Evolutionary conservation across 2,888 invertebrate genomes (phyloP).

Genomic region (Cerceris rybyensis): DNA sequence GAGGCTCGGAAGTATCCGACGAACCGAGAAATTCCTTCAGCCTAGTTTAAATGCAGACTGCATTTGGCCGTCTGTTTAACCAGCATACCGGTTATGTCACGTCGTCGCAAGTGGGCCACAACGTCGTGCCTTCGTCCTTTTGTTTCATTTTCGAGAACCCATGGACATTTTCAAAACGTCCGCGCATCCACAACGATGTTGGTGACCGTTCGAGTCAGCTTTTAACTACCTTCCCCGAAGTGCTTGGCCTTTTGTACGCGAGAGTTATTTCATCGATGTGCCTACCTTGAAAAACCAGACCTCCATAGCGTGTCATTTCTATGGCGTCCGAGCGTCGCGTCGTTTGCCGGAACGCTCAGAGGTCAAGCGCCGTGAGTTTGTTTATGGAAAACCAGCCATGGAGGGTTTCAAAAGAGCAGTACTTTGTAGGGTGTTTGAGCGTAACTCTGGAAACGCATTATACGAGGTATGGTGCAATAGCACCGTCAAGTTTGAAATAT

Average conservation of each 20-base stretch:
- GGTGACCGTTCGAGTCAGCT: conserved; percentile 12
- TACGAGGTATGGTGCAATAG: too few species aligned
- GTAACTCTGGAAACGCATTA: too few species aligned
- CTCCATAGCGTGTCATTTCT: conserved; percentile 44
- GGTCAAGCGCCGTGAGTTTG: conserved; percentile 33
- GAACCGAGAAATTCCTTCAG: conserved; percentile 12
- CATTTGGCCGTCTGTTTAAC: conserved; percentile 34
- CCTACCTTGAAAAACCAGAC: conserved; percentile 45
- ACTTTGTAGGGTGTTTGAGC: not conserved
- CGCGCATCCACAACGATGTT: conserved; percentile 31
- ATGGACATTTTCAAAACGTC: conserved; percentile 22
- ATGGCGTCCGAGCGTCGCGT: conserved; percentile 6
- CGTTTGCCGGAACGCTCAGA: conserved; percentile 28
- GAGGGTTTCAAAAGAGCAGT: too few species aligned
- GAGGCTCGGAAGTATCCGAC: conserved; percentile 1
- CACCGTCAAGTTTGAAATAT: too few species aligned
- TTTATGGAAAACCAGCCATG: conserved; percentile 3
- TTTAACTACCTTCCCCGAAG: conserved; percentile 33
- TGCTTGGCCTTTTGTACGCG: conserved; percentile 23
- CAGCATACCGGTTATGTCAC: conserved; percentile 67
- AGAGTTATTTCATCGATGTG: conserved; percentile 36
- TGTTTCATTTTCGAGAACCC: conserved; percentile 28
- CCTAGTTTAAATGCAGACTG: conserved; percentile 52
- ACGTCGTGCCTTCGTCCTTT: conserved; percentile 30
- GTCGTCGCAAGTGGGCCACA: conserved; percentile 68